Evolutionary conservation across 2,113 vertebrate species (phyloP).

Genomic region (Microtus montanus): DNA sequence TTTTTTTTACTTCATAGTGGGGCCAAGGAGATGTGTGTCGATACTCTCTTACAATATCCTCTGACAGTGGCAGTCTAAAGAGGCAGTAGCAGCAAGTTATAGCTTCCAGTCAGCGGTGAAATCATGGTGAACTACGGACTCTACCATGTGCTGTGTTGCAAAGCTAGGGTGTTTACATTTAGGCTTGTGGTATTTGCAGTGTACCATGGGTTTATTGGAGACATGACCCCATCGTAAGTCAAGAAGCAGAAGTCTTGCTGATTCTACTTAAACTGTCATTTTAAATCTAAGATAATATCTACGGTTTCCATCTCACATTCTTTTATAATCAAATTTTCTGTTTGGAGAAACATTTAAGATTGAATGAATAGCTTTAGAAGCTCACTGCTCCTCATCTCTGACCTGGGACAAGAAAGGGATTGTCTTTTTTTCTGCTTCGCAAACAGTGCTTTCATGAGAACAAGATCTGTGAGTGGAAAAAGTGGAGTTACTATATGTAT

Average conservation of each 20-base stretch:
- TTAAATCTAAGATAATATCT: not conserved
- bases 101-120: not conserved
- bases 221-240: not conserved
- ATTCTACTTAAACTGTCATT: slow-evolving; percentile 3
- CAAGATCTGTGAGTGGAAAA: not conserved
- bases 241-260: not conserved
- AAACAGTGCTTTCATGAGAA: not conserved
- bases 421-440: not conserved
- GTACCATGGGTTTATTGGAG: not conserved
- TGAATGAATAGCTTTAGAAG: not conserved
- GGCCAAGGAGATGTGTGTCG: not conserved
- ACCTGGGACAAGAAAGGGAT: not conserved
- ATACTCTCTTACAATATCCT: not conserved
- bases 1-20: not conserved
- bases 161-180: not conserved
- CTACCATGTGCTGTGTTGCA: not conserved
- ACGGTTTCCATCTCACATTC: not conserved
- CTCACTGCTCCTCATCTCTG: not conserved
- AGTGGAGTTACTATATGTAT: not conserved
- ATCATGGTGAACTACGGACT: rapidly evolving
- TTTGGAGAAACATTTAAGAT: not conserved
- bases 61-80: not conserved
- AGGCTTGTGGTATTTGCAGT: not conserved
- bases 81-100: not conserved
- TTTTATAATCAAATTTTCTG: slow-evolving; percentile 27